These are phyloP conservation scores for Leucosticte australis DNA, from an alignment of 2,113 vertebrate genomes.

Conservation along the genomic window DNA sequence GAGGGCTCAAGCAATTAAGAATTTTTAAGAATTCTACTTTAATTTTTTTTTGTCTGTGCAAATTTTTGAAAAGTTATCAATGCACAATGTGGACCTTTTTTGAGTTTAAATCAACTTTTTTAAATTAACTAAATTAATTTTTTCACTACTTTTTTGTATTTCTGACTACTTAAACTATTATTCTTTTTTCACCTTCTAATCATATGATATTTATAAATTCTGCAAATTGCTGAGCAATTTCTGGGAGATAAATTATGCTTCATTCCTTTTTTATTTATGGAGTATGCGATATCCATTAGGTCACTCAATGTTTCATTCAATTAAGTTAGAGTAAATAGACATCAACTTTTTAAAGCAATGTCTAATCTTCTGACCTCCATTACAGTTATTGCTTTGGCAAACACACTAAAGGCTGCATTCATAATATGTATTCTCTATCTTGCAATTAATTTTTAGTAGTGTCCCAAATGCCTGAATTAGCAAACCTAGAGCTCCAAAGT, in stretches of 20 bases:
- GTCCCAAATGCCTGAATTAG: not conserved
- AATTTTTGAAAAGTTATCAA: not conserved
- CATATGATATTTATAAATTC: not conserved
- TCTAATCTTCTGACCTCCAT: not conserved
- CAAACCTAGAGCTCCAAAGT: not conserved
- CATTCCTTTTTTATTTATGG: not conserved
- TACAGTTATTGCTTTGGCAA: slow-evolving; percentile 48
- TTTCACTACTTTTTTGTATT: not conserved
- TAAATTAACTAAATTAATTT: not conserved
- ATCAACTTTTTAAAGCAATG: not conserved
- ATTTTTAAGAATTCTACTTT: not conserved
- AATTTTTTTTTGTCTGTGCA: not conserved
- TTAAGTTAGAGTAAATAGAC: slow-evolving; percentile 13
- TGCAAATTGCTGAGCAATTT: not conserved
- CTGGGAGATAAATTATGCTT: not conserved
- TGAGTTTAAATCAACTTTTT: not conserved
- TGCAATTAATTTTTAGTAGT: not conserved
- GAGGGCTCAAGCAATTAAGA: not conserved
- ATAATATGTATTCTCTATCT: not conserved
- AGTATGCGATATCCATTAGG: not conserved
- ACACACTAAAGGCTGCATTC: not conserved
- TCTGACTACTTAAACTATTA: not conserved
- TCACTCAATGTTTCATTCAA: not conserved
- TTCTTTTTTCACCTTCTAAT: not conserved
- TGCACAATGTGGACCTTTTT: not conserved